phyloP scores from a whole-genome alignment of 2,888 invertebrate species.

The Plebejus melissa region DNA sequence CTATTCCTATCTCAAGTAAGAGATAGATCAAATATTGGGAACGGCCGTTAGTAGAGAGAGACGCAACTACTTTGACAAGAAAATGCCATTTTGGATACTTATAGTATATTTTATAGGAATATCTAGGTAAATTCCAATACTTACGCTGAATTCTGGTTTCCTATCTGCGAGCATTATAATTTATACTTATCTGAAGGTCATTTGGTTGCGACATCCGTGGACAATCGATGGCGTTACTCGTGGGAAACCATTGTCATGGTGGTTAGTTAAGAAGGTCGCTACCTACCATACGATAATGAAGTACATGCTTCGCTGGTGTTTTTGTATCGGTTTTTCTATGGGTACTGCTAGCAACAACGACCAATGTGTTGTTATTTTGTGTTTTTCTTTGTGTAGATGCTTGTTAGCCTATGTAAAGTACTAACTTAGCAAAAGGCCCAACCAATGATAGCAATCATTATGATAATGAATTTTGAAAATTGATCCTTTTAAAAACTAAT shows the following conservation, averaged over 20 bases:
- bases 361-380: not conserved
- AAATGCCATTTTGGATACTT: too few species aligned
- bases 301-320: slow-evolving; percentile 16
- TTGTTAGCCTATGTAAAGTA: not conserved
- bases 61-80: too few species aligned
- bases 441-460: not conserved
- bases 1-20: too few species aligned
- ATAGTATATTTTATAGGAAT: too few species aligned
- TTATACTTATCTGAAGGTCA: slow-evolving; percentile 1
- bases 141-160: not conserved
- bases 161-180: not conserved
- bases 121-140: too few species aligned
- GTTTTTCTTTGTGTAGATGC: not conserved
- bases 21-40: too few species aligned
- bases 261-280: slow-evolving; percentile 43
- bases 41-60: too few species aligned
- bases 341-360: not conserved
- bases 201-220: slow-evolving; percentile 25
- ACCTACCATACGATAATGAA: slow-evolving; percentile 33
- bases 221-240: slow-evolving; percentile 38
- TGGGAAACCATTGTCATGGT: slow-evolving; percentile 49
- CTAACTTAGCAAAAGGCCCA: not conserved
- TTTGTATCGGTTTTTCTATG: slow-evolving; percentile 13
- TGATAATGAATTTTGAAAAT: not conserved
- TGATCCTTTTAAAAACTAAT: not conserved